Evolutionary conservation across 2,797 vertebrate genomes (phyloP).

Genomic region (Neopelma chrysocephalum): DNA sequence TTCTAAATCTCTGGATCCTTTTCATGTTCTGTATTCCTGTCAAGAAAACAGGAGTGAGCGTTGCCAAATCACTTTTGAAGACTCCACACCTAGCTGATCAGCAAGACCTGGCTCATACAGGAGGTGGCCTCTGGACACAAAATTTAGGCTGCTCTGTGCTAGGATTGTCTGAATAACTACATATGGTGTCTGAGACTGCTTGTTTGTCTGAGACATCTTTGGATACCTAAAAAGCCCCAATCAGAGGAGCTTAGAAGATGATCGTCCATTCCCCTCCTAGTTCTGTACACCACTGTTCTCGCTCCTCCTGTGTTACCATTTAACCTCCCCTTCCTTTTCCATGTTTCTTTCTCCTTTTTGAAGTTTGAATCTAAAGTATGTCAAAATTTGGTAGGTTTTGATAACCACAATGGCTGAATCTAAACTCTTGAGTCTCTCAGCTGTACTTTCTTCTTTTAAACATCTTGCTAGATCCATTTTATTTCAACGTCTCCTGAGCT

Average conservation of each 20-base stretch:
- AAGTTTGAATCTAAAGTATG: not conserved
- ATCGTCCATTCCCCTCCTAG: accelerated
- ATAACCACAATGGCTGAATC: not conserved
- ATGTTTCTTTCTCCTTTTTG: not conserved
- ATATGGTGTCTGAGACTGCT: not conserved
- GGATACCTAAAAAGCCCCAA: not conserved
- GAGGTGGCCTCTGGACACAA: not conserved
- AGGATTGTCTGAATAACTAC: not conserved
- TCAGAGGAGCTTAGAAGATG: not conserved
- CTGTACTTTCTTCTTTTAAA: not conserved
- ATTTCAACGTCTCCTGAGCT: not conserved
- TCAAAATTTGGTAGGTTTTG: not conserved
- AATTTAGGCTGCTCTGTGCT: not conserved
- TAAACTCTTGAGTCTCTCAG: not conserved
- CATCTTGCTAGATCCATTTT: not conserved
- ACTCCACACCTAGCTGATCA: not conserved
- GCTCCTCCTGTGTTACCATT: not conserved
- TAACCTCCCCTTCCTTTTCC: not conserved
- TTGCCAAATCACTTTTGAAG: not conserved
- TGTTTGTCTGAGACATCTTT: not conserved
- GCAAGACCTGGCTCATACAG: not conserved
- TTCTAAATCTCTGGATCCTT: not conserved
- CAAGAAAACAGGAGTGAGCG: not conserved
- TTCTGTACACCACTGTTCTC: not conserved
- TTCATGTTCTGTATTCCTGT: not conserved